phyloP scores from a whole-genome alignment of 2,113 vertebrate genomes.

The Petaurus breviceps region DNA sequence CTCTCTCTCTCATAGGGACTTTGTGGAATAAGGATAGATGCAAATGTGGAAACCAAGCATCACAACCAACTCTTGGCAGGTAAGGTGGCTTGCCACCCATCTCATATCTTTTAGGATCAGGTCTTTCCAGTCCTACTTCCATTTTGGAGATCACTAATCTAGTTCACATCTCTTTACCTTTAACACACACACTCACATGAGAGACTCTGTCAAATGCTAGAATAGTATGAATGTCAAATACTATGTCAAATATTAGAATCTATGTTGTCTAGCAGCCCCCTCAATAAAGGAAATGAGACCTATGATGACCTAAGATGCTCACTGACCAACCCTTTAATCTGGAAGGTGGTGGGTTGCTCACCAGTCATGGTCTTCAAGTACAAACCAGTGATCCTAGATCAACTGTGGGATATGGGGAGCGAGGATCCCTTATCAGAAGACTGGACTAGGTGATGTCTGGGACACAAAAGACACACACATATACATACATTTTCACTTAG shows the following conservation, averaged over 20 bases:
- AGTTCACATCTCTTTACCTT: too few relatives aligned
- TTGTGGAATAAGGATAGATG: too few relatives aligned
- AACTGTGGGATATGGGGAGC: too few relatives aligned
- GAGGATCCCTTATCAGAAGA: too few relatives aligned
- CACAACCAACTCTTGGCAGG: not conserved
- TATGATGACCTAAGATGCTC: not conserved
- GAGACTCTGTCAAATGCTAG: not conserved
- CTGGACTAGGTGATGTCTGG: too few relatives aligned
- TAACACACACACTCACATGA: too few relatives aligned
- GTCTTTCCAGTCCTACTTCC: not conserved
- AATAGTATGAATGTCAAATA: too few relatives aligned
- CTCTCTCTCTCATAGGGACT: not conserved
- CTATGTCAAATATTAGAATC: not conserved
- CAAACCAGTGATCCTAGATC: too few relatives aligned
- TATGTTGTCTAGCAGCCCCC: not conserved
- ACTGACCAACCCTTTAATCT: not conserved
- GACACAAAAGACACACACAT: too few relatives aligned
- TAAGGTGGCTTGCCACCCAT: not conserved
- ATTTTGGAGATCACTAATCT: not conserved
- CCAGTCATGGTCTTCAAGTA: not conserved
- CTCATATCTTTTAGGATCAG: not conserved
- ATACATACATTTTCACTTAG: too few relatives aligned
- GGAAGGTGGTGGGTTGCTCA: too few relatives aligned
- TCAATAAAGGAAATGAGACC: not conserved
- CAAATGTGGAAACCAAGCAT: not conserved